Evolutionary conservation across 1,140 invertebrate species (phyloP).

Genomic region (Periplaneta americana): DNA sequence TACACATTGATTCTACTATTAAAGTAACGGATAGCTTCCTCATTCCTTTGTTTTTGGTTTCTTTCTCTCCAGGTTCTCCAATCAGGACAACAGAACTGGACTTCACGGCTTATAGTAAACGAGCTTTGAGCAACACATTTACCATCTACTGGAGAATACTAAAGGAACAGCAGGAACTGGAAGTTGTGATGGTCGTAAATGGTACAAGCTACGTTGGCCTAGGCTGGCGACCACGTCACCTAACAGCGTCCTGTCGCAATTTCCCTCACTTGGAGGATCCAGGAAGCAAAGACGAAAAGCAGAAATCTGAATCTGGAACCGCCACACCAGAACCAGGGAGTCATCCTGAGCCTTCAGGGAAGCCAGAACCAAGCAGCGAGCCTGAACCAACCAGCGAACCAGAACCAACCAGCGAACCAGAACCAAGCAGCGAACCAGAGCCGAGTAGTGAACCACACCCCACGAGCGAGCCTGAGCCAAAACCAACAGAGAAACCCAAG

Average conservation of each 20-base stretch:
- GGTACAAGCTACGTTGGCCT: conserved; percentile 80
- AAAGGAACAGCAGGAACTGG: conserved; percentile 73
- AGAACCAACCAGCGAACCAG: conserved; percentile 20
- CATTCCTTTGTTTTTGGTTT: too few species aligned
- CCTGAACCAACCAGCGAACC: conserved; percentile 23
- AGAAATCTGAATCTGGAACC: conserved; percentile 8
- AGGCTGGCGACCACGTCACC: conserved; percentile 70
- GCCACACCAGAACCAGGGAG: conserved; percentile 20
- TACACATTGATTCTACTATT: too few species aligned
- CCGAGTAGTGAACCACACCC: conserved; percentile 38
- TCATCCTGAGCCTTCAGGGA: conserved; percentile 21
- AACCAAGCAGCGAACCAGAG: conserved; percentile 19
- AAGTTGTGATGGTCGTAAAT: conserved; percentile 77
- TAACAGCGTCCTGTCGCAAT: conserved; percentile 68
- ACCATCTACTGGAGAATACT: conserved; percentile 78
- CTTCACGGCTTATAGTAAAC: conserved; percentile 58
- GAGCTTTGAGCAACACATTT: conserved; percentile 64
- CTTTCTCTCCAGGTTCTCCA: conserved; percentile 50
- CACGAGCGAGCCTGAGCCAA: conserved; percentile 33
- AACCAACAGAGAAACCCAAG: conserved; percentile 15
- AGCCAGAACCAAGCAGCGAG: conserved; percentile 25
- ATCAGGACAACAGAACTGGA: conserved; percentile 59
- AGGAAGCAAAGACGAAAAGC: conserved; percentile 20
- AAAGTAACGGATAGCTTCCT: too few species aligned
- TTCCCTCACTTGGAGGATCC: conserved; percentile 47